A percentile compares a stretch with the other conserved stretches of the same genome.
Conservation (phyloP, 1,140 invertebrate species). For the Metaphire vulgaris region DNA sequence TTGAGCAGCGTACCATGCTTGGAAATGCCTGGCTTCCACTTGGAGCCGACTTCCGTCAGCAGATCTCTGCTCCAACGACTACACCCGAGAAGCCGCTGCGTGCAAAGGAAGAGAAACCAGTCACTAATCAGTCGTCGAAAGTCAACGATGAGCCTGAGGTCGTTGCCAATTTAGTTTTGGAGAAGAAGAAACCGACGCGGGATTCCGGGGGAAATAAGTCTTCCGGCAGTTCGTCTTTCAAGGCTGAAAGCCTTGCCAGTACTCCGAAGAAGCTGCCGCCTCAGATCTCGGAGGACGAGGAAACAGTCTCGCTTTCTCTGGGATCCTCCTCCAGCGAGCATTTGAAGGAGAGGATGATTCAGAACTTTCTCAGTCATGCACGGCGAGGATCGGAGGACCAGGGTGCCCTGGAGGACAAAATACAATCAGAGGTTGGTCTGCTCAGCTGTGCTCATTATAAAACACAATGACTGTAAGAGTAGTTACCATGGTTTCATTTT, state of each 20-base stretch:
- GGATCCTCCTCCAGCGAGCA: neutral
- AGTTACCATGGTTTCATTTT: too few species aligned
- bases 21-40: neutral
- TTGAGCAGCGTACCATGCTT: neutral
- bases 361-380: neutral
- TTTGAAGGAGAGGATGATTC: neutral
- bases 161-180: too few species aligned
- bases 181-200: neutral
- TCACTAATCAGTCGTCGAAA: neutral
- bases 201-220: neutral
- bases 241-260: neutral
- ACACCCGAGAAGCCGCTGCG: neutral
- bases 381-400: neutral
- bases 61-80: neutral
- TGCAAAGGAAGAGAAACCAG: neutral
- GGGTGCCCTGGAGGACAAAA: slow-evolving; percentile 12
- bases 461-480: too few species aligned
- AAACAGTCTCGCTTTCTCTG: neutral
- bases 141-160: too few species aligned
- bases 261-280: neutral
- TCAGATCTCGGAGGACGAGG: neutral
- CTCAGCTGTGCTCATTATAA: neutral
- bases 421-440: slow-evolving; percentile 13
- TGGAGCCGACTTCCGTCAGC: neutral
- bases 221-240: neutral